Evolutionary conservation across 2,113 vertebrate species (phyloP), one percentile per base, ranked within the genome.

Genomic region (Megaceryle maxima): DNA sequence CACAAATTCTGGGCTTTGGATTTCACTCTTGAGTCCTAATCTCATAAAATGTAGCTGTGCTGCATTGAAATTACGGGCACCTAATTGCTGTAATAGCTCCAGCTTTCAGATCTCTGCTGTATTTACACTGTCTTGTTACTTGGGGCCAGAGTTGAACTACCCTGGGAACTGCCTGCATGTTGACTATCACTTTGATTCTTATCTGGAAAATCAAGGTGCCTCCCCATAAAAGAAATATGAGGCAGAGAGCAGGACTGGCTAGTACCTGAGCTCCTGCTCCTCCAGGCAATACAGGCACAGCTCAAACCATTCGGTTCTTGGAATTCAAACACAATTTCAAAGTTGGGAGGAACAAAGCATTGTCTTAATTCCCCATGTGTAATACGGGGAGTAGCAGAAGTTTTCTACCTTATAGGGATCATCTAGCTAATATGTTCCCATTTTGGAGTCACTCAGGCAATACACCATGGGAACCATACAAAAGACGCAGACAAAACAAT

Each of bases 251-350:
- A 81, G 66, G 77, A 87, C 69, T n/a, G 43, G 39, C 64, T 96
- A 5, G 5, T 56, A 80, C 55, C 28, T 31, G 88, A 78, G 35
- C 46, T 79, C 37, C 66, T 43, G 25, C 26, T 81, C 39, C 92
- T 82, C 73, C 16, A 13, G 91, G 68, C 76, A 20, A 11, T 39
- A 19, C 13, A 94, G 60, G 79, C 14, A 28, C 2, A 88, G 57
- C 41, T 90, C 35, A 22, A 88, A 43, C 18, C 76, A 73, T 78
- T 84, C 56, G 33, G 39, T 41, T 56, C 46, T 81, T 74, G 66
- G 76, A 94, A 75, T 91, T 84, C 56, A 79, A 94, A 87, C 76
- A 75, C 10, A 66, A 86, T 81, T 90, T 95, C 51, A 75, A 80
- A 95, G 73, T 26, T 18, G 2, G 33, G 12, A 91, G 68, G 74